Conservation (phyloP, 1,140 invertebrate species). For the Drosophila kepulauana region DNA sequence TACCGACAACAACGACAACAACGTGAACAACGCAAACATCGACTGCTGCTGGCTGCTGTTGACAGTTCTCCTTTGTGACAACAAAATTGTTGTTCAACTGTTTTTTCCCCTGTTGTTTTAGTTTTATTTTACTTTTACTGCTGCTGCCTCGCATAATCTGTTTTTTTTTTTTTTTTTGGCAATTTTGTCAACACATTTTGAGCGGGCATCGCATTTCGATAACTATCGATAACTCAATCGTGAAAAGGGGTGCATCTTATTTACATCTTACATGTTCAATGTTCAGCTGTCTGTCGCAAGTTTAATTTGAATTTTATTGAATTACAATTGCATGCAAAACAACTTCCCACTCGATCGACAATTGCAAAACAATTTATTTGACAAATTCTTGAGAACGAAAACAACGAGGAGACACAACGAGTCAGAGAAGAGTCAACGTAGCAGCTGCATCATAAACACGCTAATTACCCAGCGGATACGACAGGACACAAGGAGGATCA, state of each 20-base stretch:
- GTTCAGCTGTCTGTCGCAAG: constrained; percentile 38
- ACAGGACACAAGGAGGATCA: constrained; percentile 14
- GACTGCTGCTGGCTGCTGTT: constrained; percentile 49
- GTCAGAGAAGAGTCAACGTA: not conserved
- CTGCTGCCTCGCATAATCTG: not conserved
- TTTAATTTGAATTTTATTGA: constrained; percentile 81
- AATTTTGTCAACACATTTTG: constrained; percentile 77
- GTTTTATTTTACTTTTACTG: constrained; percentile 18
- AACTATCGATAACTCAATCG: constrained; percentile 58
- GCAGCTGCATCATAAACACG: constrained; percentile 76
- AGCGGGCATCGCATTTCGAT: constrained; percentile 55
- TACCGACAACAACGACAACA: constrained; percentile 31
- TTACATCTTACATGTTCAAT: constrained; percentile 46
- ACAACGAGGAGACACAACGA: not conserved
- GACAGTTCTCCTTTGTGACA: constrained; percentile 80
- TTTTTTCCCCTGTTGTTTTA: constrained; percentile 20
- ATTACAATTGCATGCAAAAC: constrained; percentile 82
- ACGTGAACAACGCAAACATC: constrained; percentile 14
- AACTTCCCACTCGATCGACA: not conserved
- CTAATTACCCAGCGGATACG: constrained; percentile 62
- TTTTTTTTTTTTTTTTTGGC: constrained; percentile 53
- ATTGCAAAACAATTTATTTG: constrained; percentile 57
- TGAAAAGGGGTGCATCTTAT: constrained; percentile 52
- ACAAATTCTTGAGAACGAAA: constrained; percentile 59
- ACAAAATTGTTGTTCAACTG: constrained; percentile 74